phyloP scores from a whole-genome alignment of 2,797 vertebrate genomes.

The Anas bernieri region DNA sequence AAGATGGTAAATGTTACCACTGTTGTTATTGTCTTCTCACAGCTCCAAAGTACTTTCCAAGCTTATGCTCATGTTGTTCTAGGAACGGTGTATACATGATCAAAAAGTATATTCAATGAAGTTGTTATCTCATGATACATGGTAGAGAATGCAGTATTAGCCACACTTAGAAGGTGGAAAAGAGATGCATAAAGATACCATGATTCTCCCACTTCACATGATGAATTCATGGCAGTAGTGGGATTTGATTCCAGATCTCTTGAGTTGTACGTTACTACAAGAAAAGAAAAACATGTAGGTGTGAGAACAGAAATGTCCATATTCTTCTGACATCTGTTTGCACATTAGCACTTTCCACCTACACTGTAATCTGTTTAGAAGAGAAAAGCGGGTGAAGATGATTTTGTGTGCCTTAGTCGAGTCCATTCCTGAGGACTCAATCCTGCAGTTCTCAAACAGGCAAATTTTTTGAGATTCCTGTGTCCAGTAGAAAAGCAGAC shows the following conservation, averaged over 20 bases:
- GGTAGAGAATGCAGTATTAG: background rate
- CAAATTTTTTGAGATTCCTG: background rate
- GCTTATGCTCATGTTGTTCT: background rate
- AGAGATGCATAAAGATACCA: background rate
- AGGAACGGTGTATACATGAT: background rate
- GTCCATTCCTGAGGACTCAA: background rate
- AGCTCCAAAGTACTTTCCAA: background rate
- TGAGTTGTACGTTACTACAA: background rate
- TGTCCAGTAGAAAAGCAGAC: background rate
- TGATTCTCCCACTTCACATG: background rate
- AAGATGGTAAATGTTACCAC: background rate
- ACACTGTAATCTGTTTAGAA: constrained; percentile 39
- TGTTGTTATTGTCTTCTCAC: background rate
- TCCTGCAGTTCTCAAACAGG: background rate
- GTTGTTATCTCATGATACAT: background rate
- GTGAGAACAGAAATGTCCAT: constrained; percentile 41
- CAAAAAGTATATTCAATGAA: background rate
- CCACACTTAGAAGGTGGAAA: background rate
- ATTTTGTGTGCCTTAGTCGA: background rate
- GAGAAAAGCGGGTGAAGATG: background rate
- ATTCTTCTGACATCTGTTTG: constrained; percentile 53
- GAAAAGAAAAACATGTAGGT: constrained; percentile 56
- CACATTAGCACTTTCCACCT: constrained; percentile 49
- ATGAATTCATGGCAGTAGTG: constrained; percentile 21
- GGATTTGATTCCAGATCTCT: constrained; percentile 45